Conservation (phyloP, 2,888 invertebrate species). For the Dysmachus trigonus region DNA sequence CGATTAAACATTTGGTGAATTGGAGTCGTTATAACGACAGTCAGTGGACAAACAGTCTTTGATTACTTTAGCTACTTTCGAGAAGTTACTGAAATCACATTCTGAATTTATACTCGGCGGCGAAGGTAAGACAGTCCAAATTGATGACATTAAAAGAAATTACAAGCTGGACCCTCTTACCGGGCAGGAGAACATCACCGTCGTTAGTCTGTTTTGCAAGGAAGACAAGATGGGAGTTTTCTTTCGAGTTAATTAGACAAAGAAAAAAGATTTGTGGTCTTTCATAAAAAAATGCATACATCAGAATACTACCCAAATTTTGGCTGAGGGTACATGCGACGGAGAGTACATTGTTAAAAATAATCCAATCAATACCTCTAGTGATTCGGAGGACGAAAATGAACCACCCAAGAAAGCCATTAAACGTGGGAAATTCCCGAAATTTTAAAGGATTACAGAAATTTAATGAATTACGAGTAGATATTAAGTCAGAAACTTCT, state of each 20-base stretch:
- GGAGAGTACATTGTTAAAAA: too few species aligned
- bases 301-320: background rate
- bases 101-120: background rate
- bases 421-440: too few species aligned
- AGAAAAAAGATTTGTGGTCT: background rate
- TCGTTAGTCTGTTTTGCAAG: background rate
- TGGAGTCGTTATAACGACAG: background rate
- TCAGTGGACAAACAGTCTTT: background rate
- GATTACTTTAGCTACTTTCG: slow-evolving; percentile 8
- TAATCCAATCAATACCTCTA: too few species aligned
- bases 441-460: too few species aligned
- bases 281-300: background rate
- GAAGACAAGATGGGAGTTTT: background rate
- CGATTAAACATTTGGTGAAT: background rate
- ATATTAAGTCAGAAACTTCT: too few species aligned
- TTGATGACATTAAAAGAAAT: slow-evolving; percentile 20
- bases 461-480: too few species aligned
- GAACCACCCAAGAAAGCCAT: too few species aligned
- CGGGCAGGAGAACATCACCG: background rate
- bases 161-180: background rate
- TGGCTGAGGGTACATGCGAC: too few species aligned
- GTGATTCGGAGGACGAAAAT: too few species aligned
- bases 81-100: background rate
- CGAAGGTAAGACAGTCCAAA: slow-evolving; percentile 24
- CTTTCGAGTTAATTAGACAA: background rate